These are phyloP conservation scores for Glyptemys insculpta DNA, from an alignment of 2,797 vertebrate species.

Conservation along the genomic window DNA sequence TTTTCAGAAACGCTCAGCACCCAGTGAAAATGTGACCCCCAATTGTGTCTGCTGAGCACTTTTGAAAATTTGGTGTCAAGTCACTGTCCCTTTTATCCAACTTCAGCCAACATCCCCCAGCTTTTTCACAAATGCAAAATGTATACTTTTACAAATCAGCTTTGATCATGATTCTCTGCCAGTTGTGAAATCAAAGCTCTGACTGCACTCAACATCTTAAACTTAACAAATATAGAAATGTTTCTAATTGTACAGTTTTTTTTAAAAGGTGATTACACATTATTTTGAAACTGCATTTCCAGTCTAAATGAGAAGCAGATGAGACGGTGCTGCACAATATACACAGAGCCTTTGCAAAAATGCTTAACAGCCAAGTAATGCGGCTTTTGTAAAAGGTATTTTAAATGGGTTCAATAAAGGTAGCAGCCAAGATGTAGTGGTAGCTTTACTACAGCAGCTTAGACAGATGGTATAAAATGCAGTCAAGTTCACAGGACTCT, in stretches of 20 bases:
- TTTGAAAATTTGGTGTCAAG: neutral
- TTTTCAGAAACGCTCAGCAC: neutral
- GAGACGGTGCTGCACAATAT: neutral
- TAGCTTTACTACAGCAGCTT: constrained; percentile 5
- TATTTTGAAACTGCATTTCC: constrained; percentile 1
- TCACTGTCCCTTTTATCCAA: neutral
- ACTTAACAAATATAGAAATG: neutral
- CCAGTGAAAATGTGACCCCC: constrained; percentile 34
- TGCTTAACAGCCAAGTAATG: constrained; percentile 19
- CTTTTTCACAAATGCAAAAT: constrained; percentile 25
- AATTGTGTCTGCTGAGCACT: constrained; percentile 34
- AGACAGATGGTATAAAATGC: neutral
- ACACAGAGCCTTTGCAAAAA: constrained; percentile 7
- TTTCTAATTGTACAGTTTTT: neutral
- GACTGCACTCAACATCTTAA: neutral
- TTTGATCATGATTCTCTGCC: neutral
- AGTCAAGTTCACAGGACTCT: neutral
- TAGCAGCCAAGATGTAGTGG: neutral
- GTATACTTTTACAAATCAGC: constrained; percentile 28
- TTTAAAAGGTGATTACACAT: neutral
- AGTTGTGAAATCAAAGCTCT: constrained; percentile 5
- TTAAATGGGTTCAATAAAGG: constrained; percentile 18
- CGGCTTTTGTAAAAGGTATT: constrained; percentile 1
- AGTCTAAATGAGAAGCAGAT: constrained; percentile 13
- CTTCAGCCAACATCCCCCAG: constrained; percentile 2